Evolutionary conservation across 2,888 invertebrate species (phyloP), one percentile per base, ranked within the genome.

Genomic region (Drosophila rellima): DNA sequence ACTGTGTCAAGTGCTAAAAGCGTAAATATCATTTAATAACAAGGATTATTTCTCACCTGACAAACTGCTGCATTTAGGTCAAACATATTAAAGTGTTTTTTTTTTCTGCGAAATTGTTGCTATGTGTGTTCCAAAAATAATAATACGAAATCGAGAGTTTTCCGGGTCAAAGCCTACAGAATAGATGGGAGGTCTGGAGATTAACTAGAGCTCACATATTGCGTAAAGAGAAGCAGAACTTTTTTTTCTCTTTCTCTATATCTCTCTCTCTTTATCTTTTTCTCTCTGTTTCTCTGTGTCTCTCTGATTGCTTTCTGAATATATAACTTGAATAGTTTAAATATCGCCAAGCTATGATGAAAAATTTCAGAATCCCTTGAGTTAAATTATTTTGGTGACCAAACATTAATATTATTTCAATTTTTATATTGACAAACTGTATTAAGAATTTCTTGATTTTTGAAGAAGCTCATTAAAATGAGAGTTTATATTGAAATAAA

Each of bases 1-100:
- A 56, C 18, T 54, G 59, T 29, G 54, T 8, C 60, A 39, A 56
- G 51, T 70, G 70, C 17, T 57, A 48, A 70, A 56, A 51, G 51
- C 71, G 59, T 65, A 67, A 70, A 71, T 68, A 56, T 67, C 42
- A 51, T 67, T 67, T 56, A 63, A 67, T 64, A 65, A 65, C 65
- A 65, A 18, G 26, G 33, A 66, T 66, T 55, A 64, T 35, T 44
- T 44, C 29, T 45, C 54, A 61, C 44, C 62, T 33, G 52, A 5
- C 18, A 31, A 62, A 55, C 15, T 45, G 57, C 33, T 17, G 17
- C 13, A 47, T 63, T 63, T 37, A 13, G 56, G 55, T 47, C 62
- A 62, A 56, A 37, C 29, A 4, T 26, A 35, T 56, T 26, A 44
- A 23, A 35, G 13, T 17, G 17, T 5, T 6, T 23, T 23, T 23